Evolutionary conservation across 1,140 invertebrate species (phyloP).

Genomic region (Popillia japonica): DNA sequence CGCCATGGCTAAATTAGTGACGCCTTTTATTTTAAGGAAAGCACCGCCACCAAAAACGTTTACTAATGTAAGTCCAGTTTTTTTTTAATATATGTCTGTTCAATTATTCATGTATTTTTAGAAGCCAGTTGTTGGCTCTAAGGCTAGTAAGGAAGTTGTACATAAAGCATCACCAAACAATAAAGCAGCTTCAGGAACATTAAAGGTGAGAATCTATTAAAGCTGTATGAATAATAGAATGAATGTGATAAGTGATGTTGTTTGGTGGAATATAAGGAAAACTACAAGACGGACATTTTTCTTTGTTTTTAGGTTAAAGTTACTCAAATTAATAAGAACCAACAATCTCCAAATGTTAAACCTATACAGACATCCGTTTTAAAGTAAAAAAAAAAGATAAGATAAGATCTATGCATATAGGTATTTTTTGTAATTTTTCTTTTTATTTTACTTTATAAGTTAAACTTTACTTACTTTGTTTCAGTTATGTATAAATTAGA

Average conservation of each 20-base stretch:
- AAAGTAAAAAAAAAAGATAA: conserved; percentile 15
- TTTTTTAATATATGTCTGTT: no score
- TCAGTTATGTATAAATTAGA: not conserved
- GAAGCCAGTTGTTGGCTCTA: not conserved
- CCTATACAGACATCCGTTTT: conserved; percentile 13
- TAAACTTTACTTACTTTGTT: conserved; percentile 20
- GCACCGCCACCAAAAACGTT: conserved; percentile 34
- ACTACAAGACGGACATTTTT: not conserved
- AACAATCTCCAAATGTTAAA: not conserved
- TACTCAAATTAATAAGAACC: conserved; percentile 22
- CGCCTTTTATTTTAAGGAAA: conserved; percentile 35
- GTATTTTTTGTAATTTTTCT: conserved; percentile 1
- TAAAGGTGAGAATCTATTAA: not conserved
- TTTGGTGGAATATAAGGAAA: not conserved
- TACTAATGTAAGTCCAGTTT: not conserved
- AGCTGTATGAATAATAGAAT: not conserved
- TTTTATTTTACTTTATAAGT: conserved; percentile 29
- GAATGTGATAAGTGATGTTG: not conserved
- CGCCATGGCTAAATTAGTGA: not conserved
- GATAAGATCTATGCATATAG: not conserved
- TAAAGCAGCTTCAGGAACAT: not conserved
- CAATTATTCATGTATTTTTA: not conserved
- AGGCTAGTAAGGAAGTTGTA: not conserved
- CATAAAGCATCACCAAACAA: not conserved
- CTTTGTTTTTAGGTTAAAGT: conserved; percentile 25